phyloP scores from a whole-genome alignment of 2,888 invertebrate genomes.

The Agonopterix subpropinquella region DNA sequence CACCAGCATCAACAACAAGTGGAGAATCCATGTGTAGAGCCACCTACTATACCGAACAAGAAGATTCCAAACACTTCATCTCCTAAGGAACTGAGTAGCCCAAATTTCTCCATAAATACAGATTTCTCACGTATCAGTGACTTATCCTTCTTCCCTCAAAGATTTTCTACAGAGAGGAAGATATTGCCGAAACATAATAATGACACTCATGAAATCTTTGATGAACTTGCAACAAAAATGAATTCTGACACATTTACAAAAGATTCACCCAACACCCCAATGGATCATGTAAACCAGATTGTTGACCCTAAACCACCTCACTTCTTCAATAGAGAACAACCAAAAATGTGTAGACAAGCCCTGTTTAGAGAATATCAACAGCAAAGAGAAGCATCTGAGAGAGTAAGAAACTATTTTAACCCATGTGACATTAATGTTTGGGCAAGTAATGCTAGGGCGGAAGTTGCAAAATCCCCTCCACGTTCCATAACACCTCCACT shows the following conservation, averaged over 20 bases:
- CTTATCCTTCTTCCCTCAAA: constrained; percentile 57
- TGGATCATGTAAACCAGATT: constrained; percentile 33
- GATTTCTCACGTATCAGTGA: constrained; percentile 67
- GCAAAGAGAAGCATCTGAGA: constrained; percentile 35
- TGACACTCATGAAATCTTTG: constrained; percentile 50
- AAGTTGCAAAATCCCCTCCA: constrained; percentile 44
- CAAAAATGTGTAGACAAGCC: constrained; percentile 53
- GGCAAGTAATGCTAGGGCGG: constrained; percentile 42
- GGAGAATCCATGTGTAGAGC: constrained; percentile 30
- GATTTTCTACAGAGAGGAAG: constrained; percentile 66
- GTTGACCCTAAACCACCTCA: constrained; percentile 35
- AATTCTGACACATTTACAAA: constrained; percentile 72
- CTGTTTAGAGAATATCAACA: constrained; percentile 54
- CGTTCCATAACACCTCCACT: constrained; percentile 57
- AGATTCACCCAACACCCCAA: constrained; percentile 58
- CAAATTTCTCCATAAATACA: constrained; percentile 66
- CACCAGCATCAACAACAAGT: constrained; percentile 32
- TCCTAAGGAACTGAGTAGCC: constrained; percentile 61
- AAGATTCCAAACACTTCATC: constrained; percentile 68
- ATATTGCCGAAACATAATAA: constrained; percentile 42
- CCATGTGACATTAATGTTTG: constrained; percentile 47
- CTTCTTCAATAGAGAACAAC: constrained; percentile 36
- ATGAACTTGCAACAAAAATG: constrained; percentile 43
- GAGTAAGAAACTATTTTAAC: constrained; percentile 20
- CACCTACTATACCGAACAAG: constrained; percentile 37